A percentile compares a stretch with the other conserved stretches of the same genome.
Conservation (phyloP, 64 coral and sea anemone genomes). For the Pachyseris speciosa region DNA sequence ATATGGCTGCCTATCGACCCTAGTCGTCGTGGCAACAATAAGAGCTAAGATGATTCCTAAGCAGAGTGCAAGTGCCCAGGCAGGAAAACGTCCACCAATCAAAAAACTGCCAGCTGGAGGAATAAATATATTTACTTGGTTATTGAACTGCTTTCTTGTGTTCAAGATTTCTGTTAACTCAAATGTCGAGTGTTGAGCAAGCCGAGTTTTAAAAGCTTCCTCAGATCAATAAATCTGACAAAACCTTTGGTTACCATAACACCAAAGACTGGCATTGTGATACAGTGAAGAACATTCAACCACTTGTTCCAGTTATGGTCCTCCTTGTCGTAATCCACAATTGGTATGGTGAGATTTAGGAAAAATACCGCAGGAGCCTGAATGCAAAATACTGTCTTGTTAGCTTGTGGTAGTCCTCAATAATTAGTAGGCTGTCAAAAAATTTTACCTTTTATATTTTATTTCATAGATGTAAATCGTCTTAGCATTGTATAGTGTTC, state of each 20-base stretch:
- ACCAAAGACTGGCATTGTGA: constrained; percentile 84
- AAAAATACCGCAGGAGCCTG: constrained; percentile 77
- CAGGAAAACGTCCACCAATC: constrained; percentile 67
- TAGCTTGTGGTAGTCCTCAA: no score
- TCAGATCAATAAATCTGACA: background rate
- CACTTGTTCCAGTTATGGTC: constrained; percentile 96
- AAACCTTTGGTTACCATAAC: constrained; percentile 83
- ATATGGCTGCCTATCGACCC: constrained; percentile 52
- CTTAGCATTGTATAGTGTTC: no score
- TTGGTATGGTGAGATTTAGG: constrained; percentile 87
- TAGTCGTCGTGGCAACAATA: constrained; percentile 67
- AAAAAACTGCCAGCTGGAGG: constrained; percentile 18
- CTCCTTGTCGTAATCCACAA: constrained; percentile 69
- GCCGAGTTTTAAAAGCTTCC: no score
- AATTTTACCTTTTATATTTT: no score
- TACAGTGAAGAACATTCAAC: constrained; percentile 79
- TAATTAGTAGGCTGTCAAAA: no score
- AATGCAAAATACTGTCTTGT: no score
- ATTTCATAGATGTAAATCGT: no score
- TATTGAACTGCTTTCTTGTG: background rate
- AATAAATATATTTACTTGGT: background rate
- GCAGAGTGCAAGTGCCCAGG: constrained; percentile 68
- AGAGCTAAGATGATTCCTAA: constrained; percentile 73
- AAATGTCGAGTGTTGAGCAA: no score
- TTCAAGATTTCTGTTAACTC: no score